These are phyloP conservation scores for Cerceris ruficornis DNA, from an alignment of 2,888 invertebrate species.

Conservation along the genomic window DNA sequence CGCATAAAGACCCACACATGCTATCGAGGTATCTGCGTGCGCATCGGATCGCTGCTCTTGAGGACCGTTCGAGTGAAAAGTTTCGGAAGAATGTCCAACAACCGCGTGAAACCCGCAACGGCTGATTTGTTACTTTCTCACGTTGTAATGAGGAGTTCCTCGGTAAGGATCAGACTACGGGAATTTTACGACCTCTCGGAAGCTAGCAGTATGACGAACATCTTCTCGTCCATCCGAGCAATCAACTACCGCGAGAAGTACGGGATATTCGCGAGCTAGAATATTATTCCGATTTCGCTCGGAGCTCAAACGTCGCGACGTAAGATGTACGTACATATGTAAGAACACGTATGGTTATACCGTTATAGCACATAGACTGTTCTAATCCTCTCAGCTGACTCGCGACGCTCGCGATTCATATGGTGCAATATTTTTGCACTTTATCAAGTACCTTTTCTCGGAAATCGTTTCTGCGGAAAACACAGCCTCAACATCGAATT, in stretches of 20 bases:
- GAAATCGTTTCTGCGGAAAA: constrained; percentile 51
- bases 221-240: constrained; percentile 48
- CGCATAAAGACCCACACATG: neutral
- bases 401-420: constrained; percentile 50
- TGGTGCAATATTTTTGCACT: constrained; percentile 47
- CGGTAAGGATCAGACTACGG: constrained; percentile 56
- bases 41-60: neutral
- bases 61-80: constrained; percentile 7
- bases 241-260: constrained; percentile 12
- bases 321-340: constrained; percentile 22
- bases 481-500: constrained; percentile 48
- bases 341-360: constrained; percentile 58
- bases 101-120: constrained; percentile 28
- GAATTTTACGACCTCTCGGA: constrained; percentile 65
- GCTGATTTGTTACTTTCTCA: constrained; percentile 65
- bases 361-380: constrained; percentile 60
- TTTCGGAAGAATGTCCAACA: constrained; percentile 6
- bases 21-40: neutral
- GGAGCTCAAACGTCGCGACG: constrained; percentile 40
- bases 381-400: constrained; percentile 65
- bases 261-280: constrained; percentile 24
- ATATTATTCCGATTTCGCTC: constrained; percentile 61
- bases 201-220: constrained; percentile 43
- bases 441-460: constrained; percentile 55
- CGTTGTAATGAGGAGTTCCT: constrained; percentile 67